Conservation (phyloP, 2,888 invertebrate species). For the Tyria jacobaeae region DNA sequence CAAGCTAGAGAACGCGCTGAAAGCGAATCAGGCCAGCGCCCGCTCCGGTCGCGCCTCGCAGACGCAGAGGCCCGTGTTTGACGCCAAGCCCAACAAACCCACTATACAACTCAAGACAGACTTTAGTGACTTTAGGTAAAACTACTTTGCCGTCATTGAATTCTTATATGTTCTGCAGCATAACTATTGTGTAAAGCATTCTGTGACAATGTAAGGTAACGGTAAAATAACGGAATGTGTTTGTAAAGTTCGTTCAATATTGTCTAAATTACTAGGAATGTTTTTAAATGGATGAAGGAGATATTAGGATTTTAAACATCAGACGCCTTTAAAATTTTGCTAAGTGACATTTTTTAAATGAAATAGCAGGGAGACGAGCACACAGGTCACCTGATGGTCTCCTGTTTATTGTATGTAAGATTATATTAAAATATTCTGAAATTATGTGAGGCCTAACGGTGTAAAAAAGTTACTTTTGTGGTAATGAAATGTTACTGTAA, state of each 20-base stretch:
- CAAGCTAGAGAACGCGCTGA: slow-evolving; percentile 94
- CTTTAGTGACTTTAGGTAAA: slow-evolving; percentile 95
- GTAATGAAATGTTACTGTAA: too few relatives aligned
- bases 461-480: too few relatives aligned
- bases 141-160: background rate
- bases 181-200: slow-evolving; percentile 8
- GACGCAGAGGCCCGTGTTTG: slow-evolving; percentile 64
- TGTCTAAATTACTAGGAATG: background rate
- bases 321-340: too few relatives aligned
- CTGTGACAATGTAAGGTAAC: background rate
- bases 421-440: too few relatives aligned
- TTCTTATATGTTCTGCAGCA: background rate
- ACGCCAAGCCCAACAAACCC: slow-evolving; percentile 84
- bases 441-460: too few relatives aligned
- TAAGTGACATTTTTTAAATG: too few relatives aligned
- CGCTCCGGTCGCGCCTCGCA: slow-evolving; percentile 54
- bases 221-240: slow-evolving; percentile 4
- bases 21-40: slow-evolving; percentile 88
- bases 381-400: too few relatives aligned
- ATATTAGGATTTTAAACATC: too few relatives aligned
- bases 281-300: too few relatives aligned
- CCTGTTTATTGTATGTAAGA: too few relatives aligned
- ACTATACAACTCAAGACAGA: slow-evolving; percentile 97
- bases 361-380: too few relatives aligned
- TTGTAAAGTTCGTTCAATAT: background rate